Evolutionary conservation across 2,888 invertebrate genomes (phyloP).

Genomic region (Acleris emargana): DNA sequence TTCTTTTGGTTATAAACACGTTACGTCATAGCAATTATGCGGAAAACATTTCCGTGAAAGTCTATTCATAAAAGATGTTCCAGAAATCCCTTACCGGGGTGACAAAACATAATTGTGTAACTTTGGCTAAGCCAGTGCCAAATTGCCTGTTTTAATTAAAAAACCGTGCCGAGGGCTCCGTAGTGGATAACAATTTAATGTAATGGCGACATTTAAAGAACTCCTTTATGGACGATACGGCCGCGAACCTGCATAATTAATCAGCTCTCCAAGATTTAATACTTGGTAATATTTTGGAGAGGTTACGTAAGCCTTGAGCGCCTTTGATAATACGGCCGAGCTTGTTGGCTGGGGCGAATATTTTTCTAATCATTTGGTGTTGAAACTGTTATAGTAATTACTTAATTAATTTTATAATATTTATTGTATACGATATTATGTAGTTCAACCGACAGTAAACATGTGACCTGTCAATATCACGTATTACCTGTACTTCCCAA

Average conservation of each 20-base stretch:
- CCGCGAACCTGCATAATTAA: slow-evolving; percentile 68
- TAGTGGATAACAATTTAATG: slow-evolving; percentile 74
- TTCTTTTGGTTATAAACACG: background rate
- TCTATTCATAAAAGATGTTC: slow-evolving; percentile 38
- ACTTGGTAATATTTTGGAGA: slow-evolving; percentile 36
- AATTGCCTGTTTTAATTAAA: slow-evolving; percentile 77
- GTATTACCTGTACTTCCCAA: too few species aligned
- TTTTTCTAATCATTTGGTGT: slow-evolving; percentile 10
- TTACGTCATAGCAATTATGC: slow-evolving; percentile 1
- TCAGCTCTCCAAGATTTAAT: slow-evolving; percentile 43
- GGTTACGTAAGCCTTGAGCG: slow-evolving; percentile 25
- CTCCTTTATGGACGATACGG: slow-evolving; percentile 67
- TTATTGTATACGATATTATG: too few species aligned
- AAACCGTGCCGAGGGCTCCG: slow-evolving; percentile 65
- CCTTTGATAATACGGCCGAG: slow-evolving; percentile 17
- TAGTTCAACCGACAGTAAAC: too few species aligned
- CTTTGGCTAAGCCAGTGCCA: slow-evolving; percentile 60
- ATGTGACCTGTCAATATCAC: too few species aligned
- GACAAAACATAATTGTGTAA: slow-evolving; percentile 68
- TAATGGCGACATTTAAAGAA: slow-evolving; percentile 71
- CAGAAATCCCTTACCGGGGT: slow-evolving; percentile 53
- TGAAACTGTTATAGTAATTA: background rate
- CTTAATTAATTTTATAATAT: too few species aligned
- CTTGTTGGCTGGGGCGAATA: background rate
- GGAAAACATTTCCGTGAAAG: background rate